Base-by-base conservation (phyloP, 1,140 invertebrate genomes). In the Gerris buenoi region DNA sequence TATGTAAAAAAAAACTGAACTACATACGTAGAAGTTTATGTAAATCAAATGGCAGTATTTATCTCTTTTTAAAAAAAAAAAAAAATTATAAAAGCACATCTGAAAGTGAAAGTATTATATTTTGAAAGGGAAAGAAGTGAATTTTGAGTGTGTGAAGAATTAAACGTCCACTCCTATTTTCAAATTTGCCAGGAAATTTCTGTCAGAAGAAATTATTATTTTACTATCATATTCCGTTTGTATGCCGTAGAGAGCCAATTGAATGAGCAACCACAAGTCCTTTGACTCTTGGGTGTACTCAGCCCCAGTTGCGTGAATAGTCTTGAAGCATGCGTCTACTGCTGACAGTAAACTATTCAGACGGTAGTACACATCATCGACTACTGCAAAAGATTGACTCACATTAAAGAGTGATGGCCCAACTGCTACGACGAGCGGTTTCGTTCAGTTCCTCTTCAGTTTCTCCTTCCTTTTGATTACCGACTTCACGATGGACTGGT, bases 81-180 rank as follows among this genome's bases (percentile, higher is more conserved):
- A n/a, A n/a, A n/a, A n/a, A n/a, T n/a, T n/a, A n/a, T n/a, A n/a
- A n/a, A n/a, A n/a, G n/a, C n/a, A n/a, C n/a, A n/a, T n/a, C n/a
- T n/a, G n/a, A n/a, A n/a, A n/a, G n/a, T n/a, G n/a, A n/a, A n/a
- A n/a, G n/a, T n/a, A n/a, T n/a, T n/a, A n/a, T n/a, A n/a, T n/a
- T n/a, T n/a, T n/a, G n/a, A 72, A 94, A 95, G 0, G 94, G 80
- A 1, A 93, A 80, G 73, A 89, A 93, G 71, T 91, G 89, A 75
- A 91, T n/a, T n/a, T n/a, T n/a, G n/a, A n/a, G n/a, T n/a, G n/a
- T n/a, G n/a, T n/a, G n/a, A n/a, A n/a, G n/a, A n/a, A n/a, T n/a
- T n/a, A n/a, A n/a, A n/a, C n/a, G n/a, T n/a, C n/a, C n/a, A n/a
- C n/a, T n/a, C n/a, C n/a, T n/a, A n/a, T n/a, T n/a, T n/a, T n/a